Evolutionary conservation across 2,888 invertebrate species (phyloP).

Genomic region (Thera britannica): DNA sequence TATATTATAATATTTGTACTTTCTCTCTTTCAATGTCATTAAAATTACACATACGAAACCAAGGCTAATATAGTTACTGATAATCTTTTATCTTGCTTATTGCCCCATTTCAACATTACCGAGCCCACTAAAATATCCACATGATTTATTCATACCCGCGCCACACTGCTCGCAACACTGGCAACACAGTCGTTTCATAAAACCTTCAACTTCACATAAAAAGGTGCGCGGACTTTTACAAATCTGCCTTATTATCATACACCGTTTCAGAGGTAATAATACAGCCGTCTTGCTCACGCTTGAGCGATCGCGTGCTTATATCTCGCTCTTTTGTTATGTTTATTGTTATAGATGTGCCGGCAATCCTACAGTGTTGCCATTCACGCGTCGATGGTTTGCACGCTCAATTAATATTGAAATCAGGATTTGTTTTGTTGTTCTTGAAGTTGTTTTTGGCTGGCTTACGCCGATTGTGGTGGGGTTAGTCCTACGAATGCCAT

Average conservation of each 20-base stretch:
- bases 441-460: neutral
- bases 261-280: slow-evolving; percentile 46
- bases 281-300: slow-evolving; percentile 37
- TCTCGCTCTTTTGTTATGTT: slow-evolving; percentile 42
- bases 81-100: neutral
- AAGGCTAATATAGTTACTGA: neutral
- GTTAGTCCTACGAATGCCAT: no score
- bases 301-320: slow-evolving; percentile 16
- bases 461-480: no score
- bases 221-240: slow-evolving; percentile 46
- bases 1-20: no score
- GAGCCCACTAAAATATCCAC: slow-evolving; percentile 21
- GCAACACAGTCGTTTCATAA: slow-evolving; percentile 26
- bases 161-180: neutral
- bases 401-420: slow-evolving; percentile 17
- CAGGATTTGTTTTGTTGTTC: slow-evolving; percentile 1
- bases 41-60: neutral
- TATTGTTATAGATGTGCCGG: slow-evolving; percentile 28
- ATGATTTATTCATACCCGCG: slow-evolving; percentile 33
- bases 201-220: slow-evolving; percentile 41
- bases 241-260: slow-evolving; percentile 51
- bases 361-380: slow-evolving; percentile 29
- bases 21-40: no score
- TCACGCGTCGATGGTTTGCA: slow-evolving; percentile 36
- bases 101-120: slow-evolving; percentile 13